Evolutionary conservation across 2,797 vertebrate species (phyloP), one percentile per base, ranked within the genome.

Genomic region (Sylvia borin): DNA sequence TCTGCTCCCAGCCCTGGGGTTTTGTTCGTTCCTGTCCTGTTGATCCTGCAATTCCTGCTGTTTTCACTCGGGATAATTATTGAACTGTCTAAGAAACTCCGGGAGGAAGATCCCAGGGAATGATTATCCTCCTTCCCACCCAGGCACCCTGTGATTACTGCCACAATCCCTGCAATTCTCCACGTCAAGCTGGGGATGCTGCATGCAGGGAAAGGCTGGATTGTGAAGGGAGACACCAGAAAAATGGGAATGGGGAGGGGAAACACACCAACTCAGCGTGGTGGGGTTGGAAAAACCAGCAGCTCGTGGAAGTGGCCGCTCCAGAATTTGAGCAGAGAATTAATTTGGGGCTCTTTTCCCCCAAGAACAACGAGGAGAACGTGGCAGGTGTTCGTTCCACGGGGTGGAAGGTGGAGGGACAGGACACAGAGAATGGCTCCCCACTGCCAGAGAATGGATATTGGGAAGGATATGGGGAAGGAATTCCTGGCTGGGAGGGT

Each of bases 141-240:
- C 85, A 17, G 85, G 54, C 89, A n/a, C 34, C 47, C 1, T 40
- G 79, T 43, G 92, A 54, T 90, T 54, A 11, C 50, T 91, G 91
- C 91, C 71, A 11, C 3, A 10, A 31, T 85, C 64, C 86, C 92
- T 93, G 93, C 85, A 79, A 73, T 93, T 70, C 92, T 13, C 83
- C 83, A 12, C 24, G 4, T 60, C 77, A 53, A 19, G 40, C 11
- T 36, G 0, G 13, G 88, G 90, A 16, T 32, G 73, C 53, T 85
- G 4, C 14, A 12, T 14, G 79, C 65, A 57, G 75, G 93, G 82
- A 29, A 51, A 11, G 78, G 78, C 16, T 85, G 76, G 45, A 21
- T 14, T 5, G 7, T 4, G 68, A 53, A 57, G 26, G 43, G 65
- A 78, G n/a, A 29, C 0, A 3, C 62, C 43, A 4, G 5, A 8